phyloP scores from a whole-genome alignment of 2,797 vertebrate genomes.

The Chloroceryle amazona region DNA sequence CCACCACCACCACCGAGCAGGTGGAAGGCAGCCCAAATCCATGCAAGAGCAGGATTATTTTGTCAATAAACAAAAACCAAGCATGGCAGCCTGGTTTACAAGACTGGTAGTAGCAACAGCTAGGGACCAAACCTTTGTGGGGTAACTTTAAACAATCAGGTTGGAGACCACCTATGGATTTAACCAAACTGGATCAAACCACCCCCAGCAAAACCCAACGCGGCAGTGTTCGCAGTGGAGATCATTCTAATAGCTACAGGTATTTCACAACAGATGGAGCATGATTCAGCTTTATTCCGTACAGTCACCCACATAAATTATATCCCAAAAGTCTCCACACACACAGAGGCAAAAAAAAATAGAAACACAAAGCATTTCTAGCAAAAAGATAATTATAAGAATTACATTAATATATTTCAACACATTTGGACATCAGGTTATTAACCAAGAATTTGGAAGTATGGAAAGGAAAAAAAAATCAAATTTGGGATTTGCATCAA shows the following conservation, averaged over 20 bases:
- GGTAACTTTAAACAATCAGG: not conserved
- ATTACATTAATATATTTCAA: not conserved
- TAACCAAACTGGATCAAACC: not conserved
- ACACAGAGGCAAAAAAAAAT: not conserved
- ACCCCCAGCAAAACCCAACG: not conserved
- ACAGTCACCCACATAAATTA: not conserved
- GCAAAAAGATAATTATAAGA: not conserved
- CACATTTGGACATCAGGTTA: not conserved
- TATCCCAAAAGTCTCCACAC: not conserved
- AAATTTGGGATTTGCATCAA: not conserved
- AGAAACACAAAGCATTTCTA: not conserved
- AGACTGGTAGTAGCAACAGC: fast-evolving
- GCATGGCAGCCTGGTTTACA: not conserved
- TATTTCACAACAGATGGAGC: not conserved
- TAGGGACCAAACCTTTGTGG: fast-evolving
- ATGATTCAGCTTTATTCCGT: not conserved
- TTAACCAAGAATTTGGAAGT: not conserved
- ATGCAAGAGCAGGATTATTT: not conserved
- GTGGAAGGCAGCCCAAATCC: not conserved
- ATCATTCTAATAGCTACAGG: not conserved
- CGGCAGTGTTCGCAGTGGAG: not conserved
- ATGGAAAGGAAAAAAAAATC: not conserved
- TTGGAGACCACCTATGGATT: not conserved
- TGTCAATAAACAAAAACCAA: not conserved
- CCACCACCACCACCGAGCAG: not conserved